Percentiles rank a stretch among this genome's conserved stretches.
Evolutionary conservation across 2,113 vertebrate genomes (phyloP).

Genomic region (Speoplatyrhinus poulsoni): DNA sequence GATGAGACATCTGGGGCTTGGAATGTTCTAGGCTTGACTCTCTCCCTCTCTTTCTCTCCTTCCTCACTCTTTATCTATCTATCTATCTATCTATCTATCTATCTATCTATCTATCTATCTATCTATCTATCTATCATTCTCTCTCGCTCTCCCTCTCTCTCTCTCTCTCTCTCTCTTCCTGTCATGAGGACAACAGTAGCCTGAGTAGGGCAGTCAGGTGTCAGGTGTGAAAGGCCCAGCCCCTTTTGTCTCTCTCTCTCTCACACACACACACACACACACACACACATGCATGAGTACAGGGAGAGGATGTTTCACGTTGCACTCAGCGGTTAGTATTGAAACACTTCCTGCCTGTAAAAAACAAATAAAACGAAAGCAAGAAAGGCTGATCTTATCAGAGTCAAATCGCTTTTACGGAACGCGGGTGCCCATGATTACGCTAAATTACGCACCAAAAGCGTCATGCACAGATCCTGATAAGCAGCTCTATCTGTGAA

Average conservation of each 20-base stretch:
- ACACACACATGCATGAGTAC: conserved; percentile 34
- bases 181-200: conserved; percentile 57
- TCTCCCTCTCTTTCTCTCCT: no score
- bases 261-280: not conserved
- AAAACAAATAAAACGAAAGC: not conserved
- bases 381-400: conserved; percentile 34
- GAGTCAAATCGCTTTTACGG: conserved; percentile 23
- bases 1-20: conserved; percentile 62
- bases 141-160: not conserved
- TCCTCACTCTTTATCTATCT: no score
- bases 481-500: not conserved
- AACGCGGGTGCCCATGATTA: conserved; percentile 31
- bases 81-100: no score
- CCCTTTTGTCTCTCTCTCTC: no score
- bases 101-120: no score
- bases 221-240: conserved; percentile 33
- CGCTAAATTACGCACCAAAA: conserved; percentile 23
- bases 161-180: conserved; percentile 13
- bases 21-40: conserved; percentile 52
- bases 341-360: conserved; percentile 59
- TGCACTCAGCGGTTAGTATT: conserved; percentile 51
- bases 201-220: conserved; percentile 59
- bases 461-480: conserved; percentile 4
- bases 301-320: conserved; percentile 54
- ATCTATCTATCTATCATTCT: no score